Percentiles rank a stretch among this genome's conserved stretches.
These are phyloP conservation scores for Prionailurus viverrinus DNA, from an alignment of 2,113 vertebrate genomes.

Conservation along the genomic window DNA sequence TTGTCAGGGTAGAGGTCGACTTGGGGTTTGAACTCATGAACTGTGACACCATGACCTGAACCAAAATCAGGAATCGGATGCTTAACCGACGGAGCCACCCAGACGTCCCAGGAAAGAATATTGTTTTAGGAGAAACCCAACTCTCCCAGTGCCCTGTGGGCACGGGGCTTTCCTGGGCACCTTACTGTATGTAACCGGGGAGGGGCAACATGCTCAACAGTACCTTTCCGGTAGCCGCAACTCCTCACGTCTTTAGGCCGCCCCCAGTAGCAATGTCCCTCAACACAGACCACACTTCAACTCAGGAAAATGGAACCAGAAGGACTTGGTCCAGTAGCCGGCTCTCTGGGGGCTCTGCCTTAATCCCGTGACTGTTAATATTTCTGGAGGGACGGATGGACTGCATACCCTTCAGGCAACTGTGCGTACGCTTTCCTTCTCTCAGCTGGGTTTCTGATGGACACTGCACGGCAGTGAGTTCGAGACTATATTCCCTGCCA, in stretches of 20 bases:
- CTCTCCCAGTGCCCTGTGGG: not conserved
- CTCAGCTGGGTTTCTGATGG: constrained; percentile 52
- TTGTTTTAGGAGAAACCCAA: not conserved
- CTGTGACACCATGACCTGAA: too few species aligned
- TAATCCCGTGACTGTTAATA: not conserved
- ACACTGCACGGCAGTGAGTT: not conserved
- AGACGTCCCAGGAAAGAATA: too few species aligned
- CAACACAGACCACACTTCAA: not conserved
- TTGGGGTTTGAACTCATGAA: too few species aligned
- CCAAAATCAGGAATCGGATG: too few species aligned
- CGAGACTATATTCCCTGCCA: constrained; percentile 46
- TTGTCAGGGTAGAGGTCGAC: too few species aligned
- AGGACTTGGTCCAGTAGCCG: too few species aligned
- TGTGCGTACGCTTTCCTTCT: not conserved
- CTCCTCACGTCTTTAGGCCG: not conserved
- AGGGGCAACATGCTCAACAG: fast-evolving
- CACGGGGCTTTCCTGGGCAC: not conserved
- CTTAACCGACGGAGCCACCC: too few species aligned
- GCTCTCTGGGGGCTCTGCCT: not conserved
- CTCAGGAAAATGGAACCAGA: not conserved
- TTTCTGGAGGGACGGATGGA: not conserved
- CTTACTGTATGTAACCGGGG: not conserved
- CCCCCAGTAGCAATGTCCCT: not conserved
- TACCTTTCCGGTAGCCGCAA: fast-evolving
- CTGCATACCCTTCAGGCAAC: not conserved